These are phyloP conservation scores for Phaethornis superciliosus DNA, from an alignment of 2,113 vertebrate species.

Conservation along the genomic window DNA sequence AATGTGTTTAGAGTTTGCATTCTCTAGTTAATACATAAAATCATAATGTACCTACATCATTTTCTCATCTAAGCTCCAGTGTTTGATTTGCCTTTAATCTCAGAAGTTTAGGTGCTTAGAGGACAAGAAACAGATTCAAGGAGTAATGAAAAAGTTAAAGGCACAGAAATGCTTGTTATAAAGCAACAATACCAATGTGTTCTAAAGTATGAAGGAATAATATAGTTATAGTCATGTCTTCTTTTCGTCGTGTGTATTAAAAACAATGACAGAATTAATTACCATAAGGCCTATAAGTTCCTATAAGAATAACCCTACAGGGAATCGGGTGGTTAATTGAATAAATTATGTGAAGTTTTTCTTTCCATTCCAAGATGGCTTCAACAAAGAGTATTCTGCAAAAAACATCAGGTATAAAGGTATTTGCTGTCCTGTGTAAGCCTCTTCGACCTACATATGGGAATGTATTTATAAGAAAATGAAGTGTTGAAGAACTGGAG, in stretches of 20 bases:
- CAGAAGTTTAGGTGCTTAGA: neutral
- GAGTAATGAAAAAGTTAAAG: neutral
- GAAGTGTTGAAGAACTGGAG: neutral
- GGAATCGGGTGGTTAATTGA: neutral
- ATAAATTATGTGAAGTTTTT: neutral
- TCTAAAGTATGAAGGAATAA: neutral
- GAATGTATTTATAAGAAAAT: neutral
- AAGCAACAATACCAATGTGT: neutral
- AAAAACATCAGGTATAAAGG: neutral
- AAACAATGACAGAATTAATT: neutral
- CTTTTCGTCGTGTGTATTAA: neutral
- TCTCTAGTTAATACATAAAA: neutral
- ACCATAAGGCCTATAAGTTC: neutral
- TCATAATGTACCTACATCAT: neutral
- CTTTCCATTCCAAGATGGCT: neutral
- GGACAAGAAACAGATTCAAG: neutral
- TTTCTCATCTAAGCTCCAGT: neutral
- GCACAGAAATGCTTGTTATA: neutral
- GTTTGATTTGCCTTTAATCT: neutral
- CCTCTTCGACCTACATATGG: neutral
- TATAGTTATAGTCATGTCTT: neutral
- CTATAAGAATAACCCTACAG: neutral
- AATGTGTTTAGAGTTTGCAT: neutral
- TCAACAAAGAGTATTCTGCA: neutral
- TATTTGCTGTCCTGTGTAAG: neutral